phyloP scores from a whole-genome alignment of 2,888 invertebrate species.

The Clunio marinus region DNA sequence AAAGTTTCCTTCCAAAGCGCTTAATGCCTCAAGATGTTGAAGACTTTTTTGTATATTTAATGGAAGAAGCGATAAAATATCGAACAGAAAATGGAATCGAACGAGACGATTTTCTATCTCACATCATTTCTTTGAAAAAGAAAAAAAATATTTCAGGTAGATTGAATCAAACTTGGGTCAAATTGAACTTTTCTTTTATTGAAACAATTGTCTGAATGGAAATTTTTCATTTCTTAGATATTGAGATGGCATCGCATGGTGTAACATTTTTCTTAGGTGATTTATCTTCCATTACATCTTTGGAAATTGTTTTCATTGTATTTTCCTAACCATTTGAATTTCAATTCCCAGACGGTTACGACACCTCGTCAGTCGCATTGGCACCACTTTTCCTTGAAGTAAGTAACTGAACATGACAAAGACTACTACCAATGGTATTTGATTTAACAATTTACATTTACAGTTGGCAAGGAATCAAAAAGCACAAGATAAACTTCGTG shows the following conservation, averaged over 20 bases:
- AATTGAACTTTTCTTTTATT: background rate
- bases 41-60: conserved; percentile 42
- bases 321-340: background rate
- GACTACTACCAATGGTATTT: background rate
- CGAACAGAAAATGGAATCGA: conserved; percentile 39
- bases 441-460: background rate
- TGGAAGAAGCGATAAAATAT: conserved; percentile 42
- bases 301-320: background rate
- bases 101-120: conserved; percentile 42
- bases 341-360: conserved; percentile 44
- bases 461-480: conserved; percentile 43
- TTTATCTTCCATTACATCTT: background rate
- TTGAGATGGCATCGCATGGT: conserved; percentile 44
- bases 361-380: conserved; percentile 44
- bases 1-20: conserved; percentile 40
- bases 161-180: conserved; percentile 43
- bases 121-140: conserved; percentile 42
- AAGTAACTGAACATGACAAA: background rate
- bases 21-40: conserved; percentile 40
- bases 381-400: conserved; percentile 43
- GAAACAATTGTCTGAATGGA: conserved; percentile 40
- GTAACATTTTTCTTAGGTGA: conserved; percentile 44
- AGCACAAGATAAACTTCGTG: conserved; percentile 44
- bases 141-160: conserved; percentile 43
- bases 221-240: conserved; percentile 16